phyloP scores from a whole-genome alignment of 2,888 invertebrate species.

The Apamea sordens region DNA sequence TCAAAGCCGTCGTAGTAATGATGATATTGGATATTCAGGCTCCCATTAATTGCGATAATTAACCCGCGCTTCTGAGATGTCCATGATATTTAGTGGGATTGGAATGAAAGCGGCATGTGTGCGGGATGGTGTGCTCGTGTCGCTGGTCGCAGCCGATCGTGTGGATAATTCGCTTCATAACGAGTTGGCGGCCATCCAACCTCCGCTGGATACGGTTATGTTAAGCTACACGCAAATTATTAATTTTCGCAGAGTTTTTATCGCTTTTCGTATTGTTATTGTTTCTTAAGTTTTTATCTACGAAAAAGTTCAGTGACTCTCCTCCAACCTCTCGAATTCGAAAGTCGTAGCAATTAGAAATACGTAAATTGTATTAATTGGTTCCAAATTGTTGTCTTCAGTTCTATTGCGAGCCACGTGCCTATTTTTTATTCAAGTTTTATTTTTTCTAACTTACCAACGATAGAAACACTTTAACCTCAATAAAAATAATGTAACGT shows the following conservation, averaged over 20 bases:
- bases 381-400: slow-evolving; percentile 7
- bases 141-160: slow-evolving; percentile 63
- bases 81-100: slow-evolving; percentile 63
- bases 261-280: slow-evolving; percentile 41
- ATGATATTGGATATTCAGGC: slow-evolving; percentile 56
- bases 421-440: neutral
- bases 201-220: slow-evolving; percentile 67
- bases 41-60: slow-evolving; percentile 59
- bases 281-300: slow-evolving; percentile 31
- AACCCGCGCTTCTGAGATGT: slow-evolving; percentile 63
- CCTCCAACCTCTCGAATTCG: slow-evolving; percentile 2
- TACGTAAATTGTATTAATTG: slow-evolving; percentile 28
- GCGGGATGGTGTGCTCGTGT: slow-evolving; percentile 63
- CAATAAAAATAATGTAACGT: slow-evolving; percentile 4
- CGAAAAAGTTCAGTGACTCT: slow-evolving; percentile 1
- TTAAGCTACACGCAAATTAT: slow-evolving; percentile 71
- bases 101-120: slow-evolving; percentile 66
- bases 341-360: slow-evolving; percentile 20
- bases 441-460: neutral
- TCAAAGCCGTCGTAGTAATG: slow-evolving; percentile 51
- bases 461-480: neutral
- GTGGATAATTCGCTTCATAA: slow-evolving; percentile 69
- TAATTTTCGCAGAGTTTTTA: slow-evolving; percentile 63
- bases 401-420: slow-evolving; percentile 6
- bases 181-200: slow-evolving; percentile 72